These are phyloP conservation scores for Calephelis perditalis DNA, from an alignment of 2,888 invertebrate species.

Conservation along the genomic window DNA sequence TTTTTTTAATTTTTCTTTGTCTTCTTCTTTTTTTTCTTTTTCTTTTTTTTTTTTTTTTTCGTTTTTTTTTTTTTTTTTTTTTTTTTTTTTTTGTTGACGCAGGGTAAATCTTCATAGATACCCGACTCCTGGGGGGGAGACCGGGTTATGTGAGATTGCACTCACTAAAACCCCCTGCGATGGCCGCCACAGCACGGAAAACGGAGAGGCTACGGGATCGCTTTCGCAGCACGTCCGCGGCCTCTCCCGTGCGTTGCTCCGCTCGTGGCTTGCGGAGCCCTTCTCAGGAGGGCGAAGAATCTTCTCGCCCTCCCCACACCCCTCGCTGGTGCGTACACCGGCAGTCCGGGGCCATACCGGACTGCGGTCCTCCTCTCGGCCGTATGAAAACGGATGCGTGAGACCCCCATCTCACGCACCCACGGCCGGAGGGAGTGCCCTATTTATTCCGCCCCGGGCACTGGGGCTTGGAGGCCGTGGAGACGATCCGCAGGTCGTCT, in stretches of 20 bases:
- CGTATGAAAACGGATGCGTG: slow-evolving; percentile 1
- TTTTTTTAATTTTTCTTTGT: too few species aligned
- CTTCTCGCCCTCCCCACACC: not conserved
- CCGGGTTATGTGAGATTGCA: not conserved
- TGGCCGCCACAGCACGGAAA: not conserved
- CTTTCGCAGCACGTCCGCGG: not conserved
- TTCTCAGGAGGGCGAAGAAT: not conserved
- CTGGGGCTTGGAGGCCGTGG: not conserved
- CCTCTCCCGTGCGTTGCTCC: not conserved
- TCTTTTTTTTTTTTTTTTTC: too few species aligned
- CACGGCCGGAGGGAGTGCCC: not conserved
- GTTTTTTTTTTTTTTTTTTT: too few species aligned
- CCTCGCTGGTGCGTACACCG: slow-evolving; percentile 1
- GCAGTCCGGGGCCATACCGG: slow-evolving; percentile 1
- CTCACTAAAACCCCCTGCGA: not conserved
- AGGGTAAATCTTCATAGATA: not conserved
- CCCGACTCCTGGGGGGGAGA: not conserved
- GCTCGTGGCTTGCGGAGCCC: not conserved
- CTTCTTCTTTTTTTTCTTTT: too few species aligned
- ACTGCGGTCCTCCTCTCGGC: not conserved
- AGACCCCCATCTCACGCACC: slow-evolving; percentile 1
- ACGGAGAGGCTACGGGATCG: not conserved
- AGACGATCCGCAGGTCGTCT: not conserved
- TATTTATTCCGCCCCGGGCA: slow-evolving; percentile 1
- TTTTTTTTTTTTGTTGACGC: not conserved